Conservation (phyloP, 2,797 vertebrate genomes). For the Otolemur crassicaudatus region DNA sequence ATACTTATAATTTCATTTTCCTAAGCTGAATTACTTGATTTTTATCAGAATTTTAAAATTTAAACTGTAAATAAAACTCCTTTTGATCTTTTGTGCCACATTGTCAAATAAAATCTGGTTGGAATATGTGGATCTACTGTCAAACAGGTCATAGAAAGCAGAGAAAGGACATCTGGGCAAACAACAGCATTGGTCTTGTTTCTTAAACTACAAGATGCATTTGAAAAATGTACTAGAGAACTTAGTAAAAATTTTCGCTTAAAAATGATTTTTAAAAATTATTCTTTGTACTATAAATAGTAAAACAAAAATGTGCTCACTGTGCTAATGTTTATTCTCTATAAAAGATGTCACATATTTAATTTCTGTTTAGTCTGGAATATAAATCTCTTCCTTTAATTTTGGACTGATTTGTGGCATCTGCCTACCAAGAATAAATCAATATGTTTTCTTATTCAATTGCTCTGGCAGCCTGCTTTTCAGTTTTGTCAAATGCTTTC, state of each 20-base stretch:
- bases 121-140: slow-evolving; percentile 31
- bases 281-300: background rate
- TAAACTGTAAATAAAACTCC: slow-evolving; percentile 48
- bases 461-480: background rate
- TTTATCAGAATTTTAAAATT: slow-evolving; percentile 9
- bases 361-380: slow-evolving; percentile 24
- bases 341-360: background rate
- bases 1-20: slow-evolving; percentile 17
- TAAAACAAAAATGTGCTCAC: slow-evolving; percentile 21
- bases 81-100: slow-evolving; percentile 33
- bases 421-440: background rate
- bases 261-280: background rate
- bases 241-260: slow-evolving; percentile 24
- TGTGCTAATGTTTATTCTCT: slow-evolving; percentile 8
- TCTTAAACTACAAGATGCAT: slow-evolving; percentile 50
- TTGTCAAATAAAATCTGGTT: slow-evolving; percentile 23
- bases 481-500: slow-evolving; percentile 27
- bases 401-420: slow-evolving; percentile 22
- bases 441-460: background rate
- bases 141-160: slow-evolving; percentile 24
- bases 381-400: slow-evolving; percentile 24
- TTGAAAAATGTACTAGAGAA: background rate
- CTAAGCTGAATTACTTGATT: slow-evolving; percentile 50
- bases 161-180: slow-evolving; percentile 39
- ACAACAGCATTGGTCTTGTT: slow-evolving; percentile 36